Conservation (phyloP, 2,888 invertebrate species). For the Syrphus vitripennis region DNA sequence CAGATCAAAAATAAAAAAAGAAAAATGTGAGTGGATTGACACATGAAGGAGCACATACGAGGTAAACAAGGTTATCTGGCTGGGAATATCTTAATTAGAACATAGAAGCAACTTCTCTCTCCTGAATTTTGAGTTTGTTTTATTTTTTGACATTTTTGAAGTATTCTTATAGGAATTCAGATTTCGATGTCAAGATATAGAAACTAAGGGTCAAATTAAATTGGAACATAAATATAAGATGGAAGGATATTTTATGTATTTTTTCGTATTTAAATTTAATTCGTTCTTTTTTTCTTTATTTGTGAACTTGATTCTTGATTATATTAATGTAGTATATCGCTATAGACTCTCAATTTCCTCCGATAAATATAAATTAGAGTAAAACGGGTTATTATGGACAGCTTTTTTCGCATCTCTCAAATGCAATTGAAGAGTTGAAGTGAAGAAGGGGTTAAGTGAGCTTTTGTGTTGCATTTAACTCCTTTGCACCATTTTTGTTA, state of each 20-base stretch:
- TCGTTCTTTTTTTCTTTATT: background rate
- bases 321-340: too few relatives aligned
- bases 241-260: background rate
- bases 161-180: constrained; percentile 44
- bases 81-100: constrained; percentile 41
- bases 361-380: too few relatives aligned
- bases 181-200: constrained; percentile 56
- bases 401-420: too few relatives aligned
- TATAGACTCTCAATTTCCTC: too few relatives aligned
- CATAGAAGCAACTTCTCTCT: background rate
- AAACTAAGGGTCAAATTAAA: constrained; percentile 38
- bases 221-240: constrained; percentile 21
- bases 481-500: too few relatives aligned
- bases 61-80: background rate
- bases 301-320: too few relatives aligned
- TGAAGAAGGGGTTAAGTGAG: too few relatives aligned
- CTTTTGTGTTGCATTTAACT: too few relatives aligned
- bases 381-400: too few relatives aligned
- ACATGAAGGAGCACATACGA: constrained; percentile 12
- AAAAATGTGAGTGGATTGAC: constrained; percentile 22
- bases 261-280: background rate
- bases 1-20: constrained; percentile 3
- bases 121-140: constrained; percentile 11
- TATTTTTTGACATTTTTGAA: constrained; percentile 42
- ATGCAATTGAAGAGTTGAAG: too few relatives aligned